Evolutionary conservation across 2,797 vertebrate genomes (phyloP), one percentile per base, ranked within the genome.

Genomic region (Rhynchotus rufescens): DNA sequence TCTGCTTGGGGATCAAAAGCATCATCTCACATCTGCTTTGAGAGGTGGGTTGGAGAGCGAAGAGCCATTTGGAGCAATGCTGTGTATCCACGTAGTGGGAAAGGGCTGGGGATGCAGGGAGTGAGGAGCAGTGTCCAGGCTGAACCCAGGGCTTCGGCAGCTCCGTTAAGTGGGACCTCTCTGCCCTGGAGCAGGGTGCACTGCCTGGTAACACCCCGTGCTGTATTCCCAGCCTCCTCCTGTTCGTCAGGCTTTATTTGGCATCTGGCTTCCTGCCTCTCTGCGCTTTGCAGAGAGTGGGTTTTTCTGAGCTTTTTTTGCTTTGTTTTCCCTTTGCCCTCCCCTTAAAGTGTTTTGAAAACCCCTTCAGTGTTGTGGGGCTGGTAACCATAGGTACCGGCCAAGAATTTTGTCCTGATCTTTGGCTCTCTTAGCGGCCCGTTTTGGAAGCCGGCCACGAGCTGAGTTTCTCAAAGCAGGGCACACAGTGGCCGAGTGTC

Each of bases 301-400:
- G 23, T 9, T 28, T 52, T 52, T 52, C 15, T 28, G 52, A 2
- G 23, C 25, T 54, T 54, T 16, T 52, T 52, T 52, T 51, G 25
- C 25, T 52, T 52, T 51, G 49, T 52, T 52, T 28, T 52, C 51
- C 51, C 10, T 26, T 52, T 28, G 51, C 51, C 51, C 51, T 52
- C 26, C 51, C 52, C 9, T 54, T 30, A 30, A 54, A 17, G 26
- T 30, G 51, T 36, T 96, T 95, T 90, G 79, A 89, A 91, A 61
- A 89, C 82, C 80, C 51, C 9, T 4, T 10, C 61, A 88, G 79
- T 94, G 90, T 96, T 95, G 76, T 94, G 89, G 78, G 76, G 22
- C 60, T 81, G 92, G 92, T 96, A 95, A 91, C 94, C 94, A 94
- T 93, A 91, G 92, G 91, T 84, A 93, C 73, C 81, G 64, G 79